Conservation (phyloP, 1,140 invertebrate genomes). For the Araneus ventricosus region DNA sequence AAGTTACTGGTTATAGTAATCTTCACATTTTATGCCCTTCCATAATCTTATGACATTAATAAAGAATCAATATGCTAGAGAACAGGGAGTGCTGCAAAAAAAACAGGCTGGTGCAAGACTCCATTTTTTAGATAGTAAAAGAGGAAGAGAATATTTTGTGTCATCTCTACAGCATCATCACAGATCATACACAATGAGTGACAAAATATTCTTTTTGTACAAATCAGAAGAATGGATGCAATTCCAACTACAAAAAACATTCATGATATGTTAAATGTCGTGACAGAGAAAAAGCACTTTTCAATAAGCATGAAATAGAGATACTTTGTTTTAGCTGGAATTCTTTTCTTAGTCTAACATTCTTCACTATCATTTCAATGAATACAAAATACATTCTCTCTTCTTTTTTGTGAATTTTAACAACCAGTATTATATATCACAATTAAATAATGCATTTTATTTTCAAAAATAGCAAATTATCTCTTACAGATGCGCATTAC, state of each 20-base stretch:
- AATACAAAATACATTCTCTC: not conserved
- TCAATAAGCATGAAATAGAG: not conserved
- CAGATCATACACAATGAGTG: too few relatives aligned
- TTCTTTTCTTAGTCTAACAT: not conserved
- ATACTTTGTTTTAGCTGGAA: not conserved
- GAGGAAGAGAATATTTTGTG: too few relatives aligned
- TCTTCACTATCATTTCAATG: not conserved
- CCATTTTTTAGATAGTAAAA: too few relatives aligned
- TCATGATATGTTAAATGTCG: slow-evolving; percentile 15
- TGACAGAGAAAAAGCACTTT: slow-evolving; percentile 22
- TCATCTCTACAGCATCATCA: too few relatives aligned
- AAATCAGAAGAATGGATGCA: not conserved
- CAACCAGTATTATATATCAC: slow-evolving; percentile 1
- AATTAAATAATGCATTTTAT: not conserved
- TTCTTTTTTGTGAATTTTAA: not conserved
- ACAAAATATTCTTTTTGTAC: too few relatives aligned
- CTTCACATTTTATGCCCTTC: too few relatives aligned
- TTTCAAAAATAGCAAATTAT: not conserved
- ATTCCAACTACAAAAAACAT: slow-evolving; percentile 9
- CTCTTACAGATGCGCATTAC: not conserved
- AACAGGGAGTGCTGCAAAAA: too few relatives aligned
- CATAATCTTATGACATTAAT: too few relatives aligned
- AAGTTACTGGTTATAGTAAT: too few relatives aligned
- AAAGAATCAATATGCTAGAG: too few relatives aligned
- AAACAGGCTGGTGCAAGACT: too few relatives aligned